phyloP scores from a whole-genome alignment of 2,797 vertebrate species.

The Schizopygopsis pylzovi region DNA sequence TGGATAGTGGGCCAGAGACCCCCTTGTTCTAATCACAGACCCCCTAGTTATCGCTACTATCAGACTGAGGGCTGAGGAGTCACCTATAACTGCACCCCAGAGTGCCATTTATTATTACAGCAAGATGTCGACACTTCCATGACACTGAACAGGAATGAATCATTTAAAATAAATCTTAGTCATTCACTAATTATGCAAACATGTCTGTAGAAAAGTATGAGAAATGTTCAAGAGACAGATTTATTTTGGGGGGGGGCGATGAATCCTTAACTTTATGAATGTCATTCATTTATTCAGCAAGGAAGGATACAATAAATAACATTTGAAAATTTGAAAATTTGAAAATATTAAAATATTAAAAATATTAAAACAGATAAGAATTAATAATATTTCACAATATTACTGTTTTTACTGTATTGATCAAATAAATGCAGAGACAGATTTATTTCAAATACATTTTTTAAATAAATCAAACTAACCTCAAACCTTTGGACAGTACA shows the following conservation, averaged over 20 bases:
- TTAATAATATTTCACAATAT: no score
- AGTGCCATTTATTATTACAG: background rate
- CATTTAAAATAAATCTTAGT: background rate
- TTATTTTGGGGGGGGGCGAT: no score
- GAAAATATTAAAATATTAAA: background rate
- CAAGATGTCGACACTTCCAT: background rate
- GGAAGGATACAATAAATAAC: no score
- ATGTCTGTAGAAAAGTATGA: background rate
- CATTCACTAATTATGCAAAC: background rate
- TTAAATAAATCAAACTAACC: background rate
- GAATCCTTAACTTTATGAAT: no score
- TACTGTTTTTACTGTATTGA: background rate
- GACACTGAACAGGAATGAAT: background rate
- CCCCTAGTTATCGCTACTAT: background rate
- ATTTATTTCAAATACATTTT: background rate
- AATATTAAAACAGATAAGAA: background rate
- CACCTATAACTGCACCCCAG: background rate
- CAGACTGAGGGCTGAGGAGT: background rate
- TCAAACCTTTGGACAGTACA: background rate
- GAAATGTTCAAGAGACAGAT: background rate
- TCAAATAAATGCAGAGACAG: background rate
- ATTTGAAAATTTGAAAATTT: no score
- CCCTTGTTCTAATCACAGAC: background rate
- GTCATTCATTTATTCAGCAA: no score
- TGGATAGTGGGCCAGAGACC: background rate